phyloP scores from a whole-genome alignment of 2,888 invertebrate genomes.

The Drosophila colorata region DNA sequence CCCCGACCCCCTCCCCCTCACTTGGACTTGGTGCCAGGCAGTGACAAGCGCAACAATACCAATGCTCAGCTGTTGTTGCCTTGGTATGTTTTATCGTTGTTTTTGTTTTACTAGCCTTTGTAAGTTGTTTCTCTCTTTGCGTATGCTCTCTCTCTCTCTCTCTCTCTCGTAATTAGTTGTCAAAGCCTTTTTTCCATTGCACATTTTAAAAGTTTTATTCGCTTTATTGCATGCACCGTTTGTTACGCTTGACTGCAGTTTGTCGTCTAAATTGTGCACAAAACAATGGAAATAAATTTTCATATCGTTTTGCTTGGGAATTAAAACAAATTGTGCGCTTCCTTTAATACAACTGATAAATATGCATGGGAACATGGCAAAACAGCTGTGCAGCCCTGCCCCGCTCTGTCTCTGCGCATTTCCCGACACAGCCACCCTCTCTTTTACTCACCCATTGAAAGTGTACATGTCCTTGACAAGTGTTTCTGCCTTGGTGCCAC shows the following conservation, averaged over 20 bases:
- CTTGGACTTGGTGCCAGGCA: conserved; percentile 31
- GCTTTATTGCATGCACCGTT: conserved; percentile 41
- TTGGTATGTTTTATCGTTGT: conserved; percentile 39
- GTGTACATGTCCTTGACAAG: conserved; percentile 65
- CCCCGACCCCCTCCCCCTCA: background rate
- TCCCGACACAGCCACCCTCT: background rate
- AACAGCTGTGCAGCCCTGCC: conserved; percentile 21
- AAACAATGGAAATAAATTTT: conserved; percentile 54
- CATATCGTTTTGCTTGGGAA: conserved; percentile 35
- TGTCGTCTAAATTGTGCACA: conserved; percentile 20
- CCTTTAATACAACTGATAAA: conserved; percentile 56
- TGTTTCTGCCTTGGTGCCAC: conserved; percentile 31
- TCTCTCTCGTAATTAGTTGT: conserved; percentile 36
- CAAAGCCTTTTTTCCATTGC: conserved; percentile 34
- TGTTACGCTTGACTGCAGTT: conserved; percentile 39
- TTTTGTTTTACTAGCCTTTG: conserved; percentile 28
- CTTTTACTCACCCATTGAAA: conserved; percentile 6
- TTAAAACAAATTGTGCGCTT: conserved; percentile 66
- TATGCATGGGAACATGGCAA: conserved; percentile 47
- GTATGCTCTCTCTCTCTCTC: conserved; percentile 7
- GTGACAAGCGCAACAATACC: conserved; percentile 42
- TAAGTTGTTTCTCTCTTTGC: conserved; percentile 37
- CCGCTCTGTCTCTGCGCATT: conserved; percentile 21
- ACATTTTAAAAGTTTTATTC: conserved; percentile 39
- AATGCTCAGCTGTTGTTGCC: conserved; percentile 58